These are phyloP conservation scores for Drosophila vallismaia DNA, from an alignment of 2,888 invertebrate genomes.

Conservation along the genomic window DNA sequence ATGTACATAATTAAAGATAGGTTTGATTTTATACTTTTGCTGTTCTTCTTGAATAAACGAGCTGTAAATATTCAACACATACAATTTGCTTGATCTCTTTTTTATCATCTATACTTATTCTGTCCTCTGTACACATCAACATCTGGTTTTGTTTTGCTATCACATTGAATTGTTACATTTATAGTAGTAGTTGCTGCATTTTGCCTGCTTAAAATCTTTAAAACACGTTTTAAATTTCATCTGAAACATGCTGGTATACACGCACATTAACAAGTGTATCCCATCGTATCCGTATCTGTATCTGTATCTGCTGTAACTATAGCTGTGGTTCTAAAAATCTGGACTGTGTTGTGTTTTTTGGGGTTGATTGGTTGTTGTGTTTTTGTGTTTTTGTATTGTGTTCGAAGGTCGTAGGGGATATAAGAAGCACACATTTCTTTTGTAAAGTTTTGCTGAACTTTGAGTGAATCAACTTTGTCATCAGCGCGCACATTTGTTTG, in stretches of 20 bases:
- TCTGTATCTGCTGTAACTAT: slow-evolving; percentile 17
- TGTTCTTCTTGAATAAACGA: slow-evolving; percentile 72
- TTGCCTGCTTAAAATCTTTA: slow-evolving; percentile 74
- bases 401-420: slow-evolving; percentile 40
- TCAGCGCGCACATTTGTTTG: slow-evolving; percentile 23
- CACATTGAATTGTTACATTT: slow-evolving; percentile 84
- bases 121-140: slow-evolving; percentile 75
- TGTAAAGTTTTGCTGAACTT: slow-evolving; percentile 60
- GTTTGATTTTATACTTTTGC: slow-evolving; percentile 69
- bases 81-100: slow-evolving; percentile 55
- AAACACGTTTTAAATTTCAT: slow-evolving; percentile 75
- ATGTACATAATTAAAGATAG: slow-evolving; percentile 69
- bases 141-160: slow-evolving; percentile 82
- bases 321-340: slow-evolving; percentile 26
- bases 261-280: slow-evolving; percentile 39
- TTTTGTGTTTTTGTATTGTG: slow-evolving; percentile 34
- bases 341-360: slow-evolving; percentile 29
- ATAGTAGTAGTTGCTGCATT: slow-evolving; percentile 80
- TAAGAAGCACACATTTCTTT: slow-evolving; percentile 50
- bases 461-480: slow-evolving; percentile 48
- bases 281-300: slow-evolving; percentile 17
- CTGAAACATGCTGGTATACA: slow-evolving; percentile 69
- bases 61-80: slow-evolving; percentile 80
- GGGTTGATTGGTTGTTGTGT: slow-evolving; percentile 27
- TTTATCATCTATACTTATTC: slow-evolving; percentile 68